Conservation (phyloP, 1,140 invertebrate genomes). For the Nebria ingens region DNA sequence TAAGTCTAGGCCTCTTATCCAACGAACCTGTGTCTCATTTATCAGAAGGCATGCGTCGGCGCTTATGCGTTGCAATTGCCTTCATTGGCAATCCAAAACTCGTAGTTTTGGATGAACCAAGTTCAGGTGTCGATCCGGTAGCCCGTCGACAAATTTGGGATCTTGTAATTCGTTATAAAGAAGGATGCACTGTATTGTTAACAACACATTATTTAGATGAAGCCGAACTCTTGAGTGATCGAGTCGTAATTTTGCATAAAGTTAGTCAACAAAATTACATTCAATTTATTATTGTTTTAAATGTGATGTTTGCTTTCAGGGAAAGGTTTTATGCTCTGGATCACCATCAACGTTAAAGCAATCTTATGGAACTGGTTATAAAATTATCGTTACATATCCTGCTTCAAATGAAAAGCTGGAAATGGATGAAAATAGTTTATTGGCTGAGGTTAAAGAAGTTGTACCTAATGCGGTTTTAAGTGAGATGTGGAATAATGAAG, state of each 20-base stretch:
- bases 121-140: constrained; percentile 69
- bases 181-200: constrained; percentile 54
- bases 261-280: constrained; percentile 32
- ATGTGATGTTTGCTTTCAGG: constrained; percentile 34
- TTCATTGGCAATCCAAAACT: constrained; percentile 66
- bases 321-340: constrained; percentile 49
- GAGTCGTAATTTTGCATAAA: constrained; percentile 53
- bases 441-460: constrained; percentile 4
- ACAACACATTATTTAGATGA: constrained; percentile 63
- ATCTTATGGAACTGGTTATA: constrained; percentile 69
- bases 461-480: not conserved
- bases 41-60: constrained; percentile 50
- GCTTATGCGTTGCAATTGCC: constrained; percentile 52
- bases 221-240: constrained; percentile 54
- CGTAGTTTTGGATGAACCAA: constrained; percentile 77
- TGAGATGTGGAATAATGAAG: constrained; percentile 22
- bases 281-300: not conserved
- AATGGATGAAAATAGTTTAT: not conserved
- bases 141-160: constrained; percentile 67
- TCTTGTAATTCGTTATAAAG: constrained; percentile 53
- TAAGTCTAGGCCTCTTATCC: constrained; percentile 44
- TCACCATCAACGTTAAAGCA: constrained; percentile 60
- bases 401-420: constrained; percentile 18
- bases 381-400: constrained; percentile 44
- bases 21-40: constrained; percentile 42